phyloP scores from a whole-genome alignment of 2,797 vertebrate genomes.

The Chelidonichthys spinosus region DNA sequence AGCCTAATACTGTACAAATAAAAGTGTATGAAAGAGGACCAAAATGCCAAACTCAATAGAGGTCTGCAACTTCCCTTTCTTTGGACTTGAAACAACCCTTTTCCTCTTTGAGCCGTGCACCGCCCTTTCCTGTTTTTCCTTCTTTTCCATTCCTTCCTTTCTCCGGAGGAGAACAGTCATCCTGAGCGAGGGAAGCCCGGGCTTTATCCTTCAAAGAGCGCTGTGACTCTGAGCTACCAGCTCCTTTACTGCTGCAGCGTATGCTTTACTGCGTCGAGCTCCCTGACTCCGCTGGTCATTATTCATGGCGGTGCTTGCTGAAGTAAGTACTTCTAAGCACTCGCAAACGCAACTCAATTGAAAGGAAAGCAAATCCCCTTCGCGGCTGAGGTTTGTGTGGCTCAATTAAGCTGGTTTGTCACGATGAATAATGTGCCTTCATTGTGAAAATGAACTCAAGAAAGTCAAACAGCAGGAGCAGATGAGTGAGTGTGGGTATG shows the following conservation, averaged over 20 bases:
- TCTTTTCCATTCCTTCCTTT: conserved; percentile 70
- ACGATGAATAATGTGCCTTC: no score
- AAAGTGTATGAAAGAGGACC: background rate
- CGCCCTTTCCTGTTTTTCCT: conserved; percentile 82
- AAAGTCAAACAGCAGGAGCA: no score
- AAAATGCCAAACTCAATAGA: conserved; percentile 17
- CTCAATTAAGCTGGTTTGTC: conserved; percentile 16
- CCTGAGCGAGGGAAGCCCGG: conserved; percentile 42
- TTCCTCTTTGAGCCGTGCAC: conserved; percentile 44
- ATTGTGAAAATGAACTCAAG: no score
- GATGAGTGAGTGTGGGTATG: no score
- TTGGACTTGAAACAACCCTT: conserved; percentile 50
- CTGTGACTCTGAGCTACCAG: conserved; percentile 42
- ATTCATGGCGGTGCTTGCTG: conserved; percentile 40
- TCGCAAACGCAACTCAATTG: conserved; percentile 34
- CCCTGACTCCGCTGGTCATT: conserved; percentile 32
- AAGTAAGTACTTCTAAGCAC: conserved; percentile 49
- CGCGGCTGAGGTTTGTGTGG: background rate
- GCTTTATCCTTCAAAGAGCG: conserved; percentile 46
- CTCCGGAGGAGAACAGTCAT: conserved; percentile 51
- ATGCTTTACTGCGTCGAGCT: conserved; percentile 25
- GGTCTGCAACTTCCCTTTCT: conserved; percentile 40
- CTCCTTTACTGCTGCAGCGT: conserved; percentile 33
- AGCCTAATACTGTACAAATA: conserved; percentile 1
- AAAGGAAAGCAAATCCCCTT: conserved; percentile 41